phyloP scores from a whole-genome alignment of 2,113 vertebrate species.

The Candoia aspera region DNA sequence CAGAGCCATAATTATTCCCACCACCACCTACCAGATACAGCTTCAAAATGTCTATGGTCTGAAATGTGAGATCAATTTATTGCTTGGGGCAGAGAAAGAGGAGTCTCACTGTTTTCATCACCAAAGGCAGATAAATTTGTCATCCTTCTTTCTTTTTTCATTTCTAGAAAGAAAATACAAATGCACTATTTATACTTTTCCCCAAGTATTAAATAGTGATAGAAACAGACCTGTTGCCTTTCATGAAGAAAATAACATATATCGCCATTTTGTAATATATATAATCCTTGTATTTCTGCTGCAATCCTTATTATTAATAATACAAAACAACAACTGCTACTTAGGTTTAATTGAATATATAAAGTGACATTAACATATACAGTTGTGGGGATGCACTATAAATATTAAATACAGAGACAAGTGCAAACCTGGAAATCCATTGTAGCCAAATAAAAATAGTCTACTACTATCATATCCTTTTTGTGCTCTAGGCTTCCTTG shows the following conservation, averaged over 20 bases:
- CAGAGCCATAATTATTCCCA: conserved; percentile 60
- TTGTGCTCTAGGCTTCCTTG: conserved; percentile 66
- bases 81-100: conserved; percentile 52
- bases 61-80: conserved; percentile 51
- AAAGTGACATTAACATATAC: conserved; percentile 40
- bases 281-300: not conserved
- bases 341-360: not conserved
- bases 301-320: not conserved
- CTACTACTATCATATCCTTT: conserved; percentile 56
- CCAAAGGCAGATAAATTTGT: conserved; percentile 35
- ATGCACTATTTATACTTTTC: fast-evolving
- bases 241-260: not conserved
- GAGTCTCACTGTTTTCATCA: conserved; percentile 46
- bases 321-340: not conserved
- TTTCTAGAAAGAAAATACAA: conserved; percentile 35
- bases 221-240: conserved; percentile 24
- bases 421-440: conserved; percentile 43
- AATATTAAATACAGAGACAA: conserved; percentile 27
- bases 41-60: conserved; percentile 54
- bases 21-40: conserved; percentile 23
- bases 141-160: conserved; percentile 27
- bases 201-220: conserved; percentile 38
- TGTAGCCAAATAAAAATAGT: conserved; percentile 24
- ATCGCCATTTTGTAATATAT: not conserved
- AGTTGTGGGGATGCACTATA: conserved; percentile 30